Percentiles rank a stretch among this genome's conserved stretches.
Evolutionary conservation across 1,140 invertebrate species (phyloP).

Genomic region (Trypoxylus dichotomus): DNA sequence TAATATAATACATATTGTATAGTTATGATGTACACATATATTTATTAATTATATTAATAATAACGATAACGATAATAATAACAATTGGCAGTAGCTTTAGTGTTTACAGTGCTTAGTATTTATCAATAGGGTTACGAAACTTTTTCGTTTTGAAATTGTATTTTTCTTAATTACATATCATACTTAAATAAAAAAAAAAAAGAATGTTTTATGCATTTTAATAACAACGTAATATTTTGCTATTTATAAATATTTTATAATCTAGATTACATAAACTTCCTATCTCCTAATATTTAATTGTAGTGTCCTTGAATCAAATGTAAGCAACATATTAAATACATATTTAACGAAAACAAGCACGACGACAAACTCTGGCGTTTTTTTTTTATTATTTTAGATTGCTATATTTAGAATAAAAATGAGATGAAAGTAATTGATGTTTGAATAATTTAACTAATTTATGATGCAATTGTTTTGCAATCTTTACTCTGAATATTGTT

Average conservation of each 20-base stretch:
- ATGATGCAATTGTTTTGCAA: too few relatives aligned
- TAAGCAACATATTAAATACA: background rate
- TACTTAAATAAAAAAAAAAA: conserved; percentile 32
- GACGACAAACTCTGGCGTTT: too few relatives aligned
- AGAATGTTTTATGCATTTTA: conserved; percentile 26
- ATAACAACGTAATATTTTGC: conserved; percentile 9
- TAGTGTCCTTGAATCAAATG: background rate
- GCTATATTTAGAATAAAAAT: too few relatives aligned
- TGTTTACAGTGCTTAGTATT: conserved; percentile 33
- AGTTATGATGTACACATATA: conserved; percentile 30
- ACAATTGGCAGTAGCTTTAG: conserved; percentile 30
- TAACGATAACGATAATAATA: background rate
- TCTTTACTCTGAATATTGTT: too few relatives aligned
- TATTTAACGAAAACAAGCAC: too few relatives aligned
- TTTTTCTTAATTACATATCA: conserved; percentile 41
- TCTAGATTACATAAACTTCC: background rate
- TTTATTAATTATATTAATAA: conserved; percentile 23
- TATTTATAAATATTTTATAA: background rate
- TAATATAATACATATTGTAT: conserved; percentile 24
- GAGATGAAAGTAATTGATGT: too few relatives aligned
- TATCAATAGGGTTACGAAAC: conserved; percentile 16
- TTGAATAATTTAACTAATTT: too few relatives aligned
- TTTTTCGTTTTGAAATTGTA: conserved; percentile 35
- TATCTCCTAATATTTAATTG: background rate
- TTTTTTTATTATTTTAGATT: too few relatives aligned